Evolutionary conservation across 2,888 invertebrate genomes (phyloP), one percentile per base, ranked within the genome.

Genomic region (Spodoptera littoralis): DNA sequence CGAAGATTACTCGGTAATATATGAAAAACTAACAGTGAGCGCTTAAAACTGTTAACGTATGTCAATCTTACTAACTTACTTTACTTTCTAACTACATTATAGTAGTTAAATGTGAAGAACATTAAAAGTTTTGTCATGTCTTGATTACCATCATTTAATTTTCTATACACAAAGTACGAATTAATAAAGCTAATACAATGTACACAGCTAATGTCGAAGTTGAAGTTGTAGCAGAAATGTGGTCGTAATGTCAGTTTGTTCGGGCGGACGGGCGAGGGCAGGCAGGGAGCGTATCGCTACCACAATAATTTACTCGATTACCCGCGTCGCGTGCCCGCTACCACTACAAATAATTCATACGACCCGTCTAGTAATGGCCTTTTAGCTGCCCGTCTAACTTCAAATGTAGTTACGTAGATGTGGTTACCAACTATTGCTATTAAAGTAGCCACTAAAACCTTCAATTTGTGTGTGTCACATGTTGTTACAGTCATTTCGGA

Each of bases 341-440:
- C 83, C 83, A 81, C 87, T 85, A 90, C 92, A 90, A 94, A 93
- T 94, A 93, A 93, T 93, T 93, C 93, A 94, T 92, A 90, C 83
- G 84, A 84, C 84, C 89, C 88, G 89, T 88, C 88, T 86, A 85
- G 88, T 93, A 92, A 92, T 93, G 88, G 91, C 91, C 92, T 93
- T 93, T 93, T 93, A 92, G 92, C 90, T 89, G 90, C 83, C 86
- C 86, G 85, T 85, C 88, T 88, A 92, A 92, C 91, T 92, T 90
- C 88, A 86, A 92, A 92, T 86, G 89, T 90, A 88, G 91, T 92
- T 91, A 91, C 84, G 77, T 75, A 81, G 82, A 84, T 87, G 87
- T 81, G 83, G 86, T 84, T 83, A 87, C 86, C 85, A 89, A 90
- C 88, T 90, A 88, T 84, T 83, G 83, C 85, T 85, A 85, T 88